These are phyloP conservation scores for Zootermopsis nevadensis DNA, from an alignment of 2,888 invertebrate species.

Conservation along the genomic window DNA sequence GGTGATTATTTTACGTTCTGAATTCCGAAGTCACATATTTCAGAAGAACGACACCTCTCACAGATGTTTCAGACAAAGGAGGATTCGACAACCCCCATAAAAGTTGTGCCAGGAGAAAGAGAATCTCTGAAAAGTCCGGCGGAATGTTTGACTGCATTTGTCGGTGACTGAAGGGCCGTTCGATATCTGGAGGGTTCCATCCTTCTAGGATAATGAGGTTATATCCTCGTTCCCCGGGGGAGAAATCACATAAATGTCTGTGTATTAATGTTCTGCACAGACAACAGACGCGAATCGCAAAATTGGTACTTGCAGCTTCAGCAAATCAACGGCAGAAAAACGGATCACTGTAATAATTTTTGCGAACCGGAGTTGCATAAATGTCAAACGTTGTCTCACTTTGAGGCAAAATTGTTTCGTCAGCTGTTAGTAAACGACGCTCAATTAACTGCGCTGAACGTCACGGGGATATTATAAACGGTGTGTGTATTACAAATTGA, in stretches of 20 bases:
- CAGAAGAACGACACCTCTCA: too few species aligned
- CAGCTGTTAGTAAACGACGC: too few species aligned
- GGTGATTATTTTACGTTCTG: too few species aligned
- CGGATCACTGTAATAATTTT: too few species aligned
- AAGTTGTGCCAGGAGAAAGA: not conserved
- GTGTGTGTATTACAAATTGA: too few species aligned
- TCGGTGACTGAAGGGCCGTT: slow-evolving; percentile 10
- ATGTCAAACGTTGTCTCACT: too few species aligned
- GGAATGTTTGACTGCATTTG: not conserved
- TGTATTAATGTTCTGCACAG: not conserved
- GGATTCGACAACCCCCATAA: not conserved
- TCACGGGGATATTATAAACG: too few species aligned
- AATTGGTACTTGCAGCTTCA: not conserved
- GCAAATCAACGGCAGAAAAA: not conserved
- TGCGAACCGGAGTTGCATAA: too few species aligned
- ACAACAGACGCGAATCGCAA: not conserved
- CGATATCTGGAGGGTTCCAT: not conserved
- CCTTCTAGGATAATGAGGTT: not conserved
- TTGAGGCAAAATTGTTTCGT: too few species aligned
- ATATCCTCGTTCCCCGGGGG: not conserved
- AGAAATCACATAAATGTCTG: not conserved
- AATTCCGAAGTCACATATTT: too few species aligned
- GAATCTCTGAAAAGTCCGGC: not conserved
- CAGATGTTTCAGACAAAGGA: too few species aligned
- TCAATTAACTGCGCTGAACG: too few species aligned